Evolutionary conservation across 2,797 vertebrate species (phyloP).

Genomic region (Gambelia wislizenii): DNA sequence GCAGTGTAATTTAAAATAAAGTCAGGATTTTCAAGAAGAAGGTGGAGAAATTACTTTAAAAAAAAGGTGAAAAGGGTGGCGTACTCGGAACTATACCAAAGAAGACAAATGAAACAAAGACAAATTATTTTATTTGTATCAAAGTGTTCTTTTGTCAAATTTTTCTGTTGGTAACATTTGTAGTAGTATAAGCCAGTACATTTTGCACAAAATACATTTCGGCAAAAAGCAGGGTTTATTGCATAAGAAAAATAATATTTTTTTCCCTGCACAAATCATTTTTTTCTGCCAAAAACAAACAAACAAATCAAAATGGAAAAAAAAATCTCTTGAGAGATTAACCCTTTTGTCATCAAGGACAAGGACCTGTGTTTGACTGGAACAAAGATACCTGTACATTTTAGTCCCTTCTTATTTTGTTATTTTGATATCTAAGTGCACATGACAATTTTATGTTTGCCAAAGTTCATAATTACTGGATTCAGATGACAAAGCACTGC

Average conservation of each 20-base stretch:
- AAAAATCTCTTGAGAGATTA: too few species aligned
- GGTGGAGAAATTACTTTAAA: not conserved
- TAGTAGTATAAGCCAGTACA: not conserved
- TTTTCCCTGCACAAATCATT: too few species aligned
- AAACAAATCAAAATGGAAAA: too few species aligned
- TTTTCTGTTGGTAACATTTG: not conserved
- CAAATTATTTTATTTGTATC: not conserved
- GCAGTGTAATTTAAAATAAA: not conserved
- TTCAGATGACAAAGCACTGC: too few species aligned
- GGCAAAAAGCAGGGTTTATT: too few species aligned
- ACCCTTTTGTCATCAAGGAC: too few species aligned
- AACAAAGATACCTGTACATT: not conserved
- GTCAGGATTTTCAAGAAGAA: not conserved
- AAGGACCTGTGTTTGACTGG: not conserved
- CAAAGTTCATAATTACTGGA: not conserved
- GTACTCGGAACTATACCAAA: not conserved
- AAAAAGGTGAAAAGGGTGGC: not conserved
- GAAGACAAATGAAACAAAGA: not conserved
- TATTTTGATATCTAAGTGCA: not conserved
- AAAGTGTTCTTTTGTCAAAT: not conserved
- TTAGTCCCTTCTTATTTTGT: not conserved
- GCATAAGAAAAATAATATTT: too few species aligned
- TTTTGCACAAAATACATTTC: too few species aligned
- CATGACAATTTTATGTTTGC: not conserved
- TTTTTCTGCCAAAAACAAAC: too few species aligned